A percentile compares a stretch with the other conserved stretches of the same genome.
These are phyloP conservation scores for Augochlora pura DNA, from an alignment of 1,140 invertebrate genomes.

Conservation along the genomic window DNA sequence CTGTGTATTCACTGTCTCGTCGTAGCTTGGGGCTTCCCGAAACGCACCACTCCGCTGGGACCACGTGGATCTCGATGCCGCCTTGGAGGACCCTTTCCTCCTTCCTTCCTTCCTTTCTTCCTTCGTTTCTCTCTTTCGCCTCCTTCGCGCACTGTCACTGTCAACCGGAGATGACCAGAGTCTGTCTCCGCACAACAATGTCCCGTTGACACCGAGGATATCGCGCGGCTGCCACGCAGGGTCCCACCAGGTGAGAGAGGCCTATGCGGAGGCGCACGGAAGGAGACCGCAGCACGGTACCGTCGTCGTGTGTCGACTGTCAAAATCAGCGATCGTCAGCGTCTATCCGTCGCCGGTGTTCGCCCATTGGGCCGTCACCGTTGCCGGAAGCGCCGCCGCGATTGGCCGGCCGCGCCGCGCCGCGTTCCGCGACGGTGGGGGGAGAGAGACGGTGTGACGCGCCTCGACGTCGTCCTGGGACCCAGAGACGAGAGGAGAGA, in stretches of 20 bases:
- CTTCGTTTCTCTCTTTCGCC: too few species aligned
- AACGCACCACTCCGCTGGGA: too few species aligned
- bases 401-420: conserved; percentile 50
- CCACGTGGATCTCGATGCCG: too few species aligned
- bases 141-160: too few species aligned
- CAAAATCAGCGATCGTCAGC: conserved; percentile 59
- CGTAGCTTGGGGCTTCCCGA: too few species aligned
- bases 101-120: too few species aligned
- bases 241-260: not conserved
- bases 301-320: conserved; percentile 57
- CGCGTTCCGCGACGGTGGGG: conserved; percentile 36
- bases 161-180: too few species aligned
- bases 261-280: not conserved
- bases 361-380: conserved; percentile 59
- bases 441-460: conserved; percentile 52
- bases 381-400: conserved; percentile 63
- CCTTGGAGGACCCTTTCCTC: too few species aligned
- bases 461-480: conserved; percentile 44
- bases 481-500: conserved; percentile 23
- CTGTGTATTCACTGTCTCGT: too few species aligned
- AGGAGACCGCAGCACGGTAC: conserved; percentile 38
- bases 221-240: too few species aligned
- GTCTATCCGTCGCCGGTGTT: conserved; percentile 58
- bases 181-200: too few species aligned
- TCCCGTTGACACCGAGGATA: too few species aligned